Evolutionary conservation across 2,888 invertebrate species (phyloP).

Genomic region (Chymomyza amoena): DNA sequence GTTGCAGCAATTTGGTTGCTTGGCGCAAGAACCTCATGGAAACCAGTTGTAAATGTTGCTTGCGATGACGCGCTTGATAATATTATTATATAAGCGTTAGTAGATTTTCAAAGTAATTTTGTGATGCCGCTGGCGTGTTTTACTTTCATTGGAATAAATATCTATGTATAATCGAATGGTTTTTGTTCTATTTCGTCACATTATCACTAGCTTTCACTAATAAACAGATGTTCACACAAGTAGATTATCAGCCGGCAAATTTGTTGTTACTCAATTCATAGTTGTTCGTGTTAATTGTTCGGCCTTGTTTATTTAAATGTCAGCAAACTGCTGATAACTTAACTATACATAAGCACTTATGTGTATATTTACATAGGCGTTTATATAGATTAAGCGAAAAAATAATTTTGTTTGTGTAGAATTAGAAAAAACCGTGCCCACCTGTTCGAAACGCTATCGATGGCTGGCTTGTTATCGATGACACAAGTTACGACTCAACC

Average conservation of each 20-base stretch:
- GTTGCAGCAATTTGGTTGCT: constrained; percentile 9
- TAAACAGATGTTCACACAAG: neutral
- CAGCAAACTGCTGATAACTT: neutral
- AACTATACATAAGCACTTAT: neutral
- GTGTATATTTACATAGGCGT: neutral
- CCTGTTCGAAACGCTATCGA: neutral
- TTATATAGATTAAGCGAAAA: neutral
- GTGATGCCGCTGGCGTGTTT: neutral
- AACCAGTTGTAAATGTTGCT: neutral
- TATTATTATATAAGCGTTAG: constrained; percentile 21
- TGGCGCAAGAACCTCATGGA: neutral
- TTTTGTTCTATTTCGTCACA: neutral
- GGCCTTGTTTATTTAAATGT: neutral
- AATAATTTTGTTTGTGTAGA: neutral
- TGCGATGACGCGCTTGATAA: neutral
- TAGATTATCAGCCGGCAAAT: neutral
- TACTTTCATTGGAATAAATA: neutral
- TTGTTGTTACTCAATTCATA: neutral
- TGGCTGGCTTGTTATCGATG: neutral
- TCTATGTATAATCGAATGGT: neutral
- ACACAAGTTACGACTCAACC: neutral
- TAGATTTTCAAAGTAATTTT: neutral
- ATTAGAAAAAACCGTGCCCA: neutral
- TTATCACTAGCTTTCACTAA: neutral
- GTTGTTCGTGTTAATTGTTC: neutral